Evolutionary conservation across 2,888 invertebrate genomes (phyloP), one percentile per base, ranked within the genome.

Genomic region (Acheta domesticus): DNA sequence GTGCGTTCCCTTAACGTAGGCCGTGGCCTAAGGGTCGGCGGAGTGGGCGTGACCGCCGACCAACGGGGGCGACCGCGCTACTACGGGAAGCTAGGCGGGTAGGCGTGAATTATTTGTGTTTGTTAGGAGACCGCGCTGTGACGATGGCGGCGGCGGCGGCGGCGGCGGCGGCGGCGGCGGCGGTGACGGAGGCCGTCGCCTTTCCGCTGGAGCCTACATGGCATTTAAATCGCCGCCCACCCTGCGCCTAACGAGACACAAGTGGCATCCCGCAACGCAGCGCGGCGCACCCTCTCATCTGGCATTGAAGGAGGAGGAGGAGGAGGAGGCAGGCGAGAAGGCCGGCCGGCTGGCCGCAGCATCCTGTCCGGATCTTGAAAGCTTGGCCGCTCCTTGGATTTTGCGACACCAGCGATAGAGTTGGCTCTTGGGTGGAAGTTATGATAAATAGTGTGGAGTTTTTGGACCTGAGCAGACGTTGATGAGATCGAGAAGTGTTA

Each of bases 161-260:
- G 50, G 50, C 50, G 19, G 62, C 62, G 19, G 16, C 12, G 62
- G 16, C 16, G 16, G 19, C 62, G 12, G 16, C 62, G 62, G 16
- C 16, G 62, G 14, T 4, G 62, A 4, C 16, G n/a, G 16, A 4
- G 62, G 14, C 62, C 11, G 62, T n/a, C 62, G 62, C n/a, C 62
- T 62, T 62, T 62, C 62, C 62, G 62, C 62, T 62, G 62, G 62
- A 62, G 3, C 62, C 62, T 62, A 62, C 62, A 62, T 12, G n/a
- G 62, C 62, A 62, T 62, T 62, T 62, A 62, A 62, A 62, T 62
- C 62, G 62, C 62, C 62, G 62, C 62, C 62, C n/a, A 62, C 62
- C 62, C 62, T 62, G 62, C 62, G 62, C 62, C 62, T 62, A 62
- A 62, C 62, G 14, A 62, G 62, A 16, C 62, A 8, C 62, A 62